Evolutionary conservation across 2,797 vertebrate species (phyloP).

Genomic region (Sebastes trivittatus): DNA sequence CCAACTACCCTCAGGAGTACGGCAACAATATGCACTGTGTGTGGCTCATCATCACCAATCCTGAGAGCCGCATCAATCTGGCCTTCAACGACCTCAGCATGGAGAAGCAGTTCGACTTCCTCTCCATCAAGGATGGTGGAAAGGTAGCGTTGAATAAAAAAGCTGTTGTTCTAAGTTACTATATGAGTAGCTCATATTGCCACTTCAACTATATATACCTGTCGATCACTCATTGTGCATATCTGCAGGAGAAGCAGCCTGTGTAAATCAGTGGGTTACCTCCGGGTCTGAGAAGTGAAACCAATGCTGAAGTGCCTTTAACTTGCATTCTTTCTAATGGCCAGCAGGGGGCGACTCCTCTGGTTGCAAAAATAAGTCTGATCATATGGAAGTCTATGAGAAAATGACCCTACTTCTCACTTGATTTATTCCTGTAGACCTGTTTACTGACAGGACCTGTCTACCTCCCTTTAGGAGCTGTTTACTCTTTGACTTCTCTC

Average conservation of each 20-base stretch:
- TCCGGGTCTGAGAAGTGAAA: no score
- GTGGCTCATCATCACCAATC: constrained; percentile 96
- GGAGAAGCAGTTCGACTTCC: constrained; percentile 98
- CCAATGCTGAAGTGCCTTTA: no score
- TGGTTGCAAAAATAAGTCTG: no score
- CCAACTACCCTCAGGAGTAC: constrained; percentile 97
- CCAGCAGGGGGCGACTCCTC: no score
- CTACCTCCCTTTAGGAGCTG: neutral
- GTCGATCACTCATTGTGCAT: neutral
- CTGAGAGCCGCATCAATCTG: constrained; percentile 95
- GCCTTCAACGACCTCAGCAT: constrained; percentile 98
- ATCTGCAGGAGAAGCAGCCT: constrained; percentile 1
- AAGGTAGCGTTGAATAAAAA: constrained; percentile 74
- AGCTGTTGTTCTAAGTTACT: constrained; percentile 11
- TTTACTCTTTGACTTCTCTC: neutral
- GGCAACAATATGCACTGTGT: constrained; percentile 98
- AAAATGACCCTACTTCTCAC: no score
- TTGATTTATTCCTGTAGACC: no score
- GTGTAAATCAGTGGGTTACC: neutral
- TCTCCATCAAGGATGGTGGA: constrained; percentile 95
- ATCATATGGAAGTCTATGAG: no score
- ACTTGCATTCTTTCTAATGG: no score
- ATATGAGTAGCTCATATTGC: constrained; percentile 16
- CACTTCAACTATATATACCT: constrained; percentile 7
- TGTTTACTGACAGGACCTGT: neutral